phyloP scores from a whole-genome alignment of 1,140 invertebrate genomes.

The Adoxophyes honmai region DNA sequence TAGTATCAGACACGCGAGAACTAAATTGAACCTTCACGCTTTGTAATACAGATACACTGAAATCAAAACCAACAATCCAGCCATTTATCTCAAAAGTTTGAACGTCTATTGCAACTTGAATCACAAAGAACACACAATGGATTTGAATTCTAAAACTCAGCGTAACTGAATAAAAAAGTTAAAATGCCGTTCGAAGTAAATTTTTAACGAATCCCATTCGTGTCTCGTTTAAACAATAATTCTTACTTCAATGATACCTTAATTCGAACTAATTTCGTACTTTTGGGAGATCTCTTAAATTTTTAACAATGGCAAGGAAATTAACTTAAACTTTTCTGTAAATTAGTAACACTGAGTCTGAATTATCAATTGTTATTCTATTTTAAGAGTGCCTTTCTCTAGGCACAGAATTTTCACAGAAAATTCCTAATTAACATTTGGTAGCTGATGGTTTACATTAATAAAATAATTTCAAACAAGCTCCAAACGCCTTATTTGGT shows the following conservation, averaged over 20 bases:
- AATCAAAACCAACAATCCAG: not conserved
- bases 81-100: slow-evolving; percentile 9
- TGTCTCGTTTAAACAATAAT: slow-evolving; percentile 54
- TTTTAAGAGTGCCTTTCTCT: too few relatives aligned
- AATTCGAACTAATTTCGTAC: slow-evolving; percentile 57
- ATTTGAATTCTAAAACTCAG: slow-evolving; percentile 34
- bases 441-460: too few relatives aligned
- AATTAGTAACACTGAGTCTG: too few relatives aligned
- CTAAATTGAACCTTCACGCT: not conserved
- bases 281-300: slow-evolving; percentile 27
- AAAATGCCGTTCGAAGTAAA: slow-evolving; percentile 41
- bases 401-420: too few relatives aligned
- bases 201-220: slow-evolving; percentile 44
- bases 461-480: too few relatives aligned
- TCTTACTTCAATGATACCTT: slow-evolving; percentile 62
- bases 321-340: too few relatives aligned
- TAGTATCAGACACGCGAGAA: not conserved
- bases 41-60: not conserved
- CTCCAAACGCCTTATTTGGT: too few relatives aligned
- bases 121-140: slow-evolving; percentile 23
- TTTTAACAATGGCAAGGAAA: too few relatives aligned
- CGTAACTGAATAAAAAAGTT: slow-evolving; percentile 39
- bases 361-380: too few relatives aligned
- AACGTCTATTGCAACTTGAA: slow-evolving; percentile 9
- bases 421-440: too few relatives aligned